A percentile compares a stretch with the other conserved stretches of the same genome.
These are phyloP conservation scores for Archaeoteleia sp. DNA, from an alignment of 2,888 invertebrate species.

Conservation along the genomic window DNA sequence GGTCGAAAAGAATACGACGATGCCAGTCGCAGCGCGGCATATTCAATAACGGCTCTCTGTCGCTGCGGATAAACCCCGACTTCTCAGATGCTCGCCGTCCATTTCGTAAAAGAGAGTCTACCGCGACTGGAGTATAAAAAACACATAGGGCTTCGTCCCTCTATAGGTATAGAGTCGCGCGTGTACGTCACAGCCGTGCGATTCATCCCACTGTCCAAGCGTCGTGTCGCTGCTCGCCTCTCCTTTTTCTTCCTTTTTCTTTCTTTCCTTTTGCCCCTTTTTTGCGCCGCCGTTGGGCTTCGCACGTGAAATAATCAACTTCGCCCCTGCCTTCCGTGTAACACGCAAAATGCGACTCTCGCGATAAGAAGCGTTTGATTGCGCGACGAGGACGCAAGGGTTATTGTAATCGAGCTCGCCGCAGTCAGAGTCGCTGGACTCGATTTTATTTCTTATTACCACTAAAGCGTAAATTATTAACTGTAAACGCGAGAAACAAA, in stretches of 20 bases:
- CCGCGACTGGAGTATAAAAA: neutral
- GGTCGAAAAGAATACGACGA: constrained; percentile 27
- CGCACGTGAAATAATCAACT: constrained; percentile 40
- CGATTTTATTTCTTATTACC: too few relatives aligned
- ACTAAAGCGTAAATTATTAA: too few relatives aligned
- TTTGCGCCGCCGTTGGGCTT: neutral
- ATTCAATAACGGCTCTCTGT: constrained; percentile 43
- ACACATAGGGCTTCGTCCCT: constrained; percentile 1
- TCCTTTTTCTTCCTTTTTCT: constrained; percentile 2
- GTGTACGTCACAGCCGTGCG: neutral
- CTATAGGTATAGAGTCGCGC: neutral
- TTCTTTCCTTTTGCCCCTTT: constrained; percentile 1
- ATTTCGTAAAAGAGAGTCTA: constrained; percentile 11
- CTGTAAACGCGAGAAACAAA: neutral
- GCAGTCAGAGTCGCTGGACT: too few relatives aligned
- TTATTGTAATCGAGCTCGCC: constrained; percentile 7
- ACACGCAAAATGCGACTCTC: constrained; percentile 35
- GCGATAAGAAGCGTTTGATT: constrained; percentile 44
- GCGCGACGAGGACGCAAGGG: constrained; percentile 8
- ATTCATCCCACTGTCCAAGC: too few relatives aligned
- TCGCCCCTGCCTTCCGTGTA: constrained; percentile 24
- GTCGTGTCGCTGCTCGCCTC: neutral
- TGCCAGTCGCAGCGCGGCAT: constrained; percentile 30
- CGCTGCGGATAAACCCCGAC: constrained; percentile 25
- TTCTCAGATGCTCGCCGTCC: constrained; percentile 27